Percentiles rank a stretch among this genome's conserved stretches.
Evolutionary conservation across 2,888 invertebrate genomes (phyloP).

Genomic region (Callinectes sapidus): DNA sequence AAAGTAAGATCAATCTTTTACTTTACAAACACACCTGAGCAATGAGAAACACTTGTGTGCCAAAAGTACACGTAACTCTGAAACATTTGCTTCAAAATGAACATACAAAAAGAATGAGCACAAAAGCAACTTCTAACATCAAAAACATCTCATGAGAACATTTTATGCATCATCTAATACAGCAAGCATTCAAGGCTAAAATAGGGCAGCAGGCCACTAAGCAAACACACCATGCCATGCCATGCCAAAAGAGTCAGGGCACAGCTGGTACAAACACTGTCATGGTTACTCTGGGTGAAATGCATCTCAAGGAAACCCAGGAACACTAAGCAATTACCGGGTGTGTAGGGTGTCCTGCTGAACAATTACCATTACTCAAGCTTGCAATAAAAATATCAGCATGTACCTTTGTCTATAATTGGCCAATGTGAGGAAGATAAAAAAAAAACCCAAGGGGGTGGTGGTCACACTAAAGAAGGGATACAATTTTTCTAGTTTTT

Average conservation of each 20-base stretch:
- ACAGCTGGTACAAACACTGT: not conserved
- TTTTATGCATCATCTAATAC: not conserved
- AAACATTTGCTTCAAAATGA: not conserved
- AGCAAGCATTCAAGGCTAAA: not conserved
- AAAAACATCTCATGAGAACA: not conserved
- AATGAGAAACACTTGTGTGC: not conserved
- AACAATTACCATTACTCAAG: conserved; percentile 6
- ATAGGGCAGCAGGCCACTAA: no score
- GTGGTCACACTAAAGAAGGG: not conserved
- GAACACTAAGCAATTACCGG: not conserved
- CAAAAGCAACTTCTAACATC: not conserved
- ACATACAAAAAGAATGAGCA: not conserved
- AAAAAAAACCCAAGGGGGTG: not conserved
- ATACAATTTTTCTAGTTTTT: not conserved
- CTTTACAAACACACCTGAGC: not conserved
- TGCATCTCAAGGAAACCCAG: not conserved
- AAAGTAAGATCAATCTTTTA: not conserved
- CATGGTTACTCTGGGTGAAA: not conserved
- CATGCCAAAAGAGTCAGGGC: not conserved
- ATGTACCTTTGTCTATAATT: not conserved
- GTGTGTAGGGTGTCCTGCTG: not conserved
- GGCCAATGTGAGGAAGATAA: not conserved
- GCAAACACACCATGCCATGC: not conserved
- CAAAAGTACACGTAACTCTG: not conserved
- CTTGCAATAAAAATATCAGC: not conserved